These are phyloP conservation scores for Chrysochloris asiatica DNA, from an alignment of 2,113 vertebrate species.

Conservation along the genomic window DNA sequence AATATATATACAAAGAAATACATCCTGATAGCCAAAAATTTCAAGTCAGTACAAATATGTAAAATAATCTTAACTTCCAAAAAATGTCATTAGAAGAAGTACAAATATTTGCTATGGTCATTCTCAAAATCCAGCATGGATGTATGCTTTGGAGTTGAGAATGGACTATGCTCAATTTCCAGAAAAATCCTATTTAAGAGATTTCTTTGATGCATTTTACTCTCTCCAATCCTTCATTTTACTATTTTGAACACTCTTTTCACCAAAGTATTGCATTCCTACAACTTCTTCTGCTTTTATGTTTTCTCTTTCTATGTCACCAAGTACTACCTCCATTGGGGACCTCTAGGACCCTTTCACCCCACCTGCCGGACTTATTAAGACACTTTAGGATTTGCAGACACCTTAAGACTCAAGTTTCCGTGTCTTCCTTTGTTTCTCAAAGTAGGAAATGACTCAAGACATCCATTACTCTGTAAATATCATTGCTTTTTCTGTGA, in stretches of 20 bases:
- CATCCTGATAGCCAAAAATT: background rate
- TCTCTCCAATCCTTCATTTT: background rate
- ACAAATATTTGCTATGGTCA: background rate
- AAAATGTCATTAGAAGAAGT: background rate
- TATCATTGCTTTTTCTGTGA: background rate
- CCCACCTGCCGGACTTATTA: background rate
- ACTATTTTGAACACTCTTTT: background rate
- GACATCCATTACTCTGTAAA: background rate
- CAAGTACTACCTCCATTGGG: background rate
- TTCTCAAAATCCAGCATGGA: background rate
- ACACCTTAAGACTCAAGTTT: background rate
- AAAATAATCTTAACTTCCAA: background rate
- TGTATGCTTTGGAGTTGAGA: background rate
- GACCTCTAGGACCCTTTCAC: background rate
- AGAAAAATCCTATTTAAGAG: background rate
- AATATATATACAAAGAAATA: background rate
- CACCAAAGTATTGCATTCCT: background rate
- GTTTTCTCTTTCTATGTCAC: background rate
- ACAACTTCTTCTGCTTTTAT: background rate
- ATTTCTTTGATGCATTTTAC: background rate
- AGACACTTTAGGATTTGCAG: background rate
- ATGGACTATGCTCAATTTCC: background rate
- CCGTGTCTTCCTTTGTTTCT: background rate
- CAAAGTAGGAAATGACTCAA: background rate
- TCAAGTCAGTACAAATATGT: background rate